phyloP scores from a whole-genome alignment of 2,113 vertebrate genomes.

The Pavo muticus region DNA sequence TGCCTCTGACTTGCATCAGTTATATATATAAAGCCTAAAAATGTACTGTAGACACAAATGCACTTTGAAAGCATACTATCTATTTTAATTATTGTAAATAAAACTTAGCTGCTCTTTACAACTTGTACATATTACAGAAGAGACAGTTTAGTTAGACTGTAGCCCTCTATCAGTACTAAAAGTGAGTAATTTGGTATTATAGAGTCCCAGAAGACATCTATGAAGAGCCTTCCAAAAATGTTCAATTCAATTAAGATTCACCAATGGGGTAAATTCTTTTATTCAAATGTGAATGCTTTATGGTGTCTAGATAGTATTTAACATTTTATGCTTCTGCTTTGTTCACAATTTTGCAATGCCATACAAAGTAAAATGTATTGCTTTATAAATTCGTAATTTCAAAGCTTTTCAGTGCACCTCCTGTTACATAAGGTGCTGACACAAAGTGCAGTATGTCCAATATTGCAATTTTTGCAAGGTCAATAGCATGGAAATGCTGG shows the following conservation, averaged over 20 bases:
- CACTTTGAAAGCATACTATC: background rate
- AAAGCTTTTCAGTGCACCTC: background rate
- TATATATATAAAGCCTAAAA: background rate
- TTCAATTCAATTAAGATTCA: background rate
- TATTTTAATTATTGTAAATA: background rate
- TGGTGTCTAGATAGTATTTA: background rate
- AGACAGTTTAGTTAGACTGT: background rate
- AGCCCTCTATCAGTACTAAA: background rate
- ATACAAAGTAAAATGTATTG: background rate
- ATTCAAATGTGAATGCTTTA: background rate
- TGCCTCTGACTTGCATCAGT: background rate
- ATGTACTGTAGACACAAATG: background rate
- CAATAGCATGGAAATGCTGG: background rate
- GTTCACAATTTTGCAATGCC: background rate
- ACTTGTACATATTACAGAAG: background rate
- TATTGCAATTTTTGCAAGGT: background rate
- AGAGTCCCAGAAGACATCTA: background rate
- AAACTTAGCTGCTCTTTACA: background rate
- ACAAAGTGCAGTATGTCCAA: background rate
- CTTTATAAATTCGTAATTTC: background rate
- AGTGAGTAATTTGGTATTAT: background rate
- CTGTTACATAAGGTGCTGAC: background rate
- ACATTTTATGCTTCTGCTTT: background rate
- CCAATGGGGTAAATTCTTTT: background rate
- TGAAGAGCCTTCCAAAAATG: background rate